Evolutionary conservation across 1,140 invertebrate species (phyloP).

Genomic region (Caerostris extrusa): DNA sequence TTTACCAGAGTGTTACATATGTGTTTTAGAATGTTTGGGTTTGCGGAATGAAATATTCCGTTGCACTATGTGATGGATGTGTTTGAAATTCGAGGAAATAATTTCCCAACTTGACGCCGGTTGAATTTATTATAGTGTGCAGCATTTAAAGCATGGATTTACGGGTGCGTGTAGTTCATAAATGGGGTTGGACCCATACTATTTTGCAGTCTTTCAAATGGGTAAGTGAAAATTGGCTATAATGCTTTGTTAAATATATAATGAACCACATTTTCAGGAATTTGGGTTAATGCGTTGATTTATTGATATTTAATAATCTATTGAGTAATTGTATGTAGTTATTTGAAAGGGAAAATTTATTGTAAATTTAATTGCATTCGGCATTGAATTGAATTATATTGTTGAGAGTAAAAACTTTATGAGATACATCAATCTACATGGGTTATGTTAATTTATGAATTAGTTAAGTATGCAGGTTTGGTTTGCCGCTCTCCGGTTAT

Average conservation of each 20-base stretch:
- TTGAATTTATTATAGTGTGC: neutral
- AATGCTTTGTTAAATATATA: neutral
- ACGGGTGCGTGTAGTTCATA: neutral
- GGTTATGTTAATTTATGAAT: too few species aligned
- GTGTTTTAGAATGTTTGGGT: constrained; percentile 9
- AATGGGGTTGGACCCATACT: neutral
- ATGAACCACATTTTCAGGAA: too few species aligned
- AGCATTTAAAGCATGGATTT: neutral
- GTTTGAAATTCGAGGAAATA: neutral
- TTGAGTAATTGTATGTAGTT: too few species aligned
- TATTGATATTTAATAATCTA: too few species aligned
- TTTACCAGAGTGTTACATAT: neutral
- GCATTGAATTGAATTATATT: too few species aligned
- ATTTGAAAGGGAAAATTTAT: too few species aligned
- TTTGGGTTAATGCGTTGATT: too few species aligned
- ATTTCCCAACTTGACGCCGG: neutral
- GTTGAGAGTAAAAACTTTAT: too few species aligned
- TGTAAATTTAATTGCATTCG: too few species aligned
- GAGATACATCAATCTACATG: too few species aligned
- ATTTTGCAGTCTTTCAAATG: neutral
- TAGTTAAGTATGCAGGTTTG: too few species aligned
- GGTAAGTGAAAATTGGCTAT: neutral
- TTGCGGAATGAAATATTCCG: neutral
- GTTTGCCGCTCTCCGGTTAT: too few species aligned
- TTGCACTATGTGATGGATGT: neutral